Percentiles rank a stretch among this genome's conserved stretches.
Evolutionary conservation across 2,797 vertebrate genomes (phyloP).

Genomic region (Gephyroberyx darwinii): DNA sequence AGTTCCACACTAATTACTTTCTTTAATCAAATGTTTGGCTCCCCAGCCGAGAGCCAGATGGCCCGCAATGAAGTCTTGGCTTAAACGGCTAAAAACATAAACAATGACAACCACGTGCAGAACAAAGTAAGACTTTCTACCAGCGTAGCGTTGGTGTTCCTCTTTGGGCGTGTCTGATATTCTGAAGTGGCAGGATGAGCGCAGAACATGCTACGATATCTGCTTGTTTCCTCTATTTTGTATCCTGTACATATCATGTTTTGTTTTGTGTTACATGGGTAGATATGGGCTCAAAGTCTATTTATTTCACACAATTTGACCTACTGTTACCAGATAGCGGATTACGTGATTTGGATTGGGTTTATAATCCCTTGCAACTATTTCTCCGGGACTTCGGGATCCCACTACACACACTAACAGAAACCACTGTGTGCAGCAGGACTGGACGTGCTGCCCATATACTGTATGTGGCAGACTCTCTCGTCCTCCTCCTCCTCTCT

Average conservation of each 20-base stretch:
- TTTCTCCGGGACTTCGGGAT: conserved; percentile 22
- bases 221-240: no score
- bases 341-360: background rate
- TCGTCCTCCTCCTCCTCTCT: conserved; percentile 23
- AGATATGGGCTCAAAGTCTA: no score
- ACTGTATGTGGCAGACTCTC: conserved; percentile 15
- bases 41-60: conserved; percentile 43
- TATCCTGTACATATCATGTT: no score
- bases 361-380: background rate
- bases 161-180: no score
- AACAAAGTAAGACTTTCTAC: conserved; percentile 1
- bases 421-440: conserved; percentile 46
- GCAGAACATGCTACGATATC: no score
- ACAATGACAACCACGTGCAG: conserved; percentile 26
- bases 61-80: conserved; percentile 38
- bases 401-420: conserved; percentile 33
- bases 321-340: background rate
- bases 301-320: no score
- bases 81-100: conserved; percentile 35
- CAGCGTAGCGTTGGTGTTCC: no score
- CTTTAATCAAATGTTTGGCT: conserved; percentile 59
- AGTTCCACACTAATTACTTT: conserved; percentile 45
- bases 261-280: no score
- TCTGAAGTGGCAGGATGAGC: no score
- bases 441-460: conserved; percentile 41